Conservation (phyloP, 2,888 invertebrate genomes). For the Chironomus tentans region DNA sequence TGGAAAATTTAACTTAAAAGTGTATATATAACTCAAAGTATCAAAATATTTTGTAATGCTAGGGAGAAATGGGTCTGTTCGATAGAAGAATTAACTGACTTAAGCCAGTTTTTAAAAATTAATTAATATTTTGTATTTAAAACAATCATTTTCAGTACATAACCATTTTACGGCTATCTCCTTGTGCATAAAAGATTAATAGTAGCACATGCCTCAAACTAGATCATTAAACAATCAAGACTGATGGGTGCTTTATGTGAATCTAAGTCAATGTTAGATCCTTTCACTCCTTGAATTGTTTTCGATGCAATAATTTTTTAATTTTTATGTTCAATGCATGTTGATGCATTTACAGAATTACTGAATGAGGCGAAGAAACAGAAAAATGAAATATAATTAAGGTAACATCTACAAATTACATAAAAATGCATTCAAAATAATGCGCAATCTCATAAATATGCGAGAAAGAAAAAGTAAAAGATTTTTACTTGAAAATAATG, state of each 20-base stretch:
- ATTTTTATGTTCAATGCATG: neutral
- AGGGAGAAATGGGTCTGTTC: too few relatives aligned
- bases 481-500: conserved; percentile 16
- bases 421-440: conserved; percentile 1
- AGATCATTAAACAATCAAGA: conserved; percentile 18
- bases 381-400: neutral
- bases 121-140: too few relatives aligned
- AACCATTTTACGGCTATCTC: neutral
- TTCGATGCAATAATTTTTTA: neutral
- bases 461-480: neutral
- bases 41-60: too few relatives aligned
- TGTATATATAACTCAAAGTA: too few relatives aligned
- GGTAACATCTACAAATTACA: conserved; percentile 4
- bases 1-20: too few relatives aligned
- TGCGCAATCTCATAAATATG: conserved; percentile 21
- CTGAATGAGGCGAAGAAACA: neutral
- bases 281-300: conserved; percentile 20
- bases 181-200: conserved; percentile 10
- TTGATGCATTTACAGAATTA: neutral
- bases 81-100: too few relatives aligned
- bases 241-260: neutral
- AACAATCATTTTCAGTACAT: too few relatives aligned
- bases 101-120: too few relatives aligned
- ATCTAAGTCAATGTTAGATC: conserved; percentile 12
- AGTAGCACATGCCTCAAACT: neutral